Evolutionary conservation across 2,888 invertebrate species (phyloP), one percentile per base, ranked within the genome.

Genomic region (Cheilosia scutellata): DNA sequence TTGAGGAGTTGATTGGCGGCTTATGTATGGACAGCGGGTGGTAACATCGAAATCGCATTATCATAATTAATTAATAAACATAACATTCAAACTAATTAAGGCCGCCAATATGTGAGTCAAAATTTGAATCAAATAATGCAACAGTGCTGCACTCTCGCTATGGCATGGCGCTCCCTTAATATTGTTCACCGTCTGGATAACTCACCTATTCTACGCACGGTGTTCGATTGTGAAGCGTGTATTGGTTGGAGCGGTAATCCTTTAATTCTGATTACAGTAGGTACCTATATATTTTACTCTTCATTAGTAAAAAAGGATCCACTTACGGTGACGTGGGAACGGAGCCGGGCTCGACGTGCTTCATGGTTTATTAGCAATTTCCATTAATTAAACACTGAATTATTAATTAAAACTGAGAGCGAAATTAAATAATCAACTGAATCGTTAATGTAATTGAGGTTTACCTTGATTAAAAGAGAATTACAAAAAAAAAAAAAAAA

Each of bases 21-120:
- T 20, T 68, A 53, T 33, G 6, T 7, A 9, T 49, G 49, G 7
- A 49, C 20, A 49, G 37, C n/a, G 25, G 44, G 40, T 47, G 27
- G 72, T 65, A 86, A 88, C 88, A 88, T 87, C 87, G 86, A 88
- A 88, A 88, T 88, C 88, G 77, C 88, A 88, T 88, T 88, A 88
- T 79, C 87, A 88, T 88, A 88, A 88, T 88, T 88, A 88, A 88
- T 88, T 88, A 88, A 88, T 87, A 87, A 88, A 87, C 83, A 87
- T 82, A 82, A 87, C 88, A 88, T 87, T 87, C 87, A 88, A 87
- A 87, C 86, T 88, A 79, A 88, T 88, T 88, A 88, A 83, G 82
- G 70, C 27, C 63, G 33, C 80, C 82, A 78, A 65, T 78, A 63
- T 82, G 68, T 82, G 77, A 87, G 87, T 65, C 57, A 77, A 80